Evolutionary conservation across 1,140 invertebrate genomes (phyloP).

Genomic region (Scaptomyza montana): DNA sequence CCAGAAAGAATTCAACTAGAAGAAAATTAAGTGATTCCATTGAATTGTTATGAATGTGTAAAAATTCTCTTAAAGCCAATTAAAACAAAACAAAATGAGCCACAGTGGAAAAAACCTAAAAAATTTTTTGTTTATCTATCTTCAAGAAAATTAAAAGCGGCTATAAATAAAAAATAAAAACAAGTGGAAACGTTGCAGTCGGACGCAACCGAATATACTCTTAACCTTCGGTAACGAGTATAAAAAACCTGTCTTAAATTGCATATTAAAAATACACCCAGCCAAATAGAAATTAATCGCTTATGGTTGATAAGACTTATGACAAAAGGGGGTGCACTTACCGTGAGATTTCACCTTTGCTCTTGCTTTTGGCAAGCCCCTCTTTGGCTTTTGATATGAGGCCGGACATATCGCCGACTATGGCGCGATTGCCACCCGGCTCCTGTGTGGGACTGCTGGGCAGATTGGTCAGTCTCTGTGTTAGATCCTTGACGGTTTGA

Average conservation of each 20-base stretch:
- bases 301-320: conserved; percentile 4
- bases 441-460: conserved; percentile 86
- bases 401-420: conserved; percentile 92
- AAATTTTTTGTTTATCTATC: neutral
- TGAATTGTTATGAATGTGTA: neutral
- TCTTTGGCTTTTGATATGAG: conserved; percentile 97
- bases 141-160: too few species aligned
- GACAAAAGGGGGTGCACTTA: conserved; percentile 38
- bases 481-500: conserved; percentile 93
- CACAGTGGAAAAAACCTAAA: neutral
- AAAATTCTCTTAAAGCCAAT: neutral
- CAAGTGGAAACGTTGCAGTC: too few species aligned
- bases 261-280: too few species aligned
- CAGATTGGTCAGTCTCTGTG: conserved; percentile 91
- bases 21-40: neutral
- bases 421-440: conserved; percentile 81
- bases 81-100: neutral
- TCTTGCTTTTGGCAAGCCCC: conserved; percentile 92
- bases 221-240: too few species aligned
- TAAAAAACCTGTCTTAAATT: too few species aligned
- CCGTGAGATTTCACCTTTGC: conserved; percentile 86
- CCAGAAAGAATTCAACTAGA: neutral
- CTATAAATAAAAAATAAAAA: too few species aligned
- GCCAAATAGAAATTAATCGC: neutral
- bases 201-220: too few species aligned